Evolutionary conservation across 2,113 vertebrate species (phyloP).

Genomic region (Oreocharis arfaki): DNA sequence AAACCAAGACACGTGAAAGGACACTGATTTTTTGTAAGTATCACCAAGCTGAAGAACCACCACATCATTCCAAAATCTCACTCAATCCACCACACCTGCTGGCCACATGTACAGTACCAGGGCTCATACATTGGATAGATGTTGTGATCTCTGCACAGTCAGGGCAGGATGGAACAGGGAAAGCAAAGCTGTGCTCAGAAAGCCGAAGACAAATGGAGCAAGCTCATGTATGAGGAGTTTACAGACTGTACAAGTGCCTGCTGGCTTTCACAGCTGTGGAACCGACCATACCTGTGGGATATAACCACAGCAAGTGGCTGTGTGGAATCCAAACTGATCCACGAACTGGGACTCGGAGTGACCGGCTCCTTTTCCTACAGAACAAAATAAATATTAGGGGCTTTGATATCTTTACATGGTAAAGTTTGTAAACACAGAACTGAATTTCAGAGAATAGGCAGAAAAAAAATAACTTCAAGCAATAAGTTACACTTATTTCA

Average conservation of each 20-base stretch:
- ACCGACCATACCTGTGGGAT: constrained; percentile 80
- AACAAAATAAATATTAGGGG: neutral
- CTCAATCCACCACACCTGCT: neutral
- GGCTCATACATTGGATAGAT: neutral
- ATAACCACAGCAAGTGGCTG: constrained; percentile 86
- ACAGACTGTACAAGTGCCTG: neutral
- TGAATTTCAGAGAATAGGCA: neutral
- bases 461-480: neutral
- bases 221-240: neutral
- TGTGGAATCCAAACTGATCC: constrained; percentile 85
- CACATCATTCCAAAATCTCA: neutral
- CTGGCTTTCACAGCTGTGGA: neutral
- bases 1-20: neutral
- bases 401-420: neutral
- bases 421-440: neutral
- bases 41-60: neutral
- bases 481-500: neutral
- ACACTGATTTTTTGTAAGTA: neutral
- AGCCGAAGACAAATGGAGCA: neutral
- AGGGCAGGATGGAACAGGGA: neutral
- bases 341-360: constrained; percentile 62
- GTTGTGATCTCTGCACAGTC: neutral
- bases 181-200: neutral
- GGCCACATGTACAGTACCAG: neutral
- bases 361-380: constrained; percentile 75